These are phyloP conservation scores for Bothrops alternatus DNA, from an alignment of 2,797 vertebrate species.

Conservation along the genomic window DNA sequence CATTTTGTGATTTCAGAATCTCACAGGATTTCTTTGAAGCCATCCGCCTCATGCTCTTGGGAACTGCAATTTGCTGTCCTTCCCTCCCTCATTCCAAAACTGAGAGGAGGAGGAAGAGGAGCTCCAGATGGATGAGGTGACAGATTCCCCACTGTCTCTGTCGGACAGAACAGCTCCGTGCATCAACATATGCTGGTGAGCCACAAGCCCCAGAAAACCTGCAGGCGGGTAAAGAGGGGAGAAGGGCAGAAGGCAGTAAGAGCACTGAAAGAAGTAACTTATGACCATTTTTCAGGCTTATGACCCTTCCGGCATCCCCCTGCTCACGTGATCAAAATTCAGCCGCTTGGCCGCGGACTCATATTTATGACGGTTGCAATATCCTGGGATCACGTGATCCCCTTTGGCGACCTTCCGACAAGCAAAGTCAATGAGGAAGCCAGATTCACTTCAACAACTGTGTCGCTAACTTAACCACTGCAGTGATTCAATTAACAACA, in stretches of 20 bases:
- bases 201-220: constrained; percentile 18
- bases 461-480: neutral
- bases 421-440: too few relatives aligned
- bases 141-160: neutral
- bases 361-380: too few relatives aligned
- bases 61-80: fast-evolving
- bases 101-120: neutral
- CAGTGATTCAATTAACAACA: neutral
- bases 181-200: neutral
- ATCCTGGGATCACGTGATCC: too few relatives aligned
- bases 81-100: neutral
- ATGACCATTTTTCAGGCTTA: neutral
- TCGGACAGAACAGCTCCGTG: neutral
- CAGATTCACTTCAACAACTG: too few relatives aligned
- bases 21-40: neutral
- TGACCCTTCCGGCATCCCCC: neutral
- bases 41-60: neutral
- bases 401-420: too few relatives aligned
- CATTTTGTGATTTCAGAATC: neutral
- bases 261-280: neutral
- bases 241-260: neutral
- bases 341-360: too few relatives aligned
- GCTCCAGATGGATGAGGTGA: neutral
- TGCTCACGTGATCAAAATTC: too few relatives aligned
- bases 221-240: neutral